These are phyloP conservation scores for Alectura lathami DNA, from an alignment of 2,113 vertebrate species.

Conservation along the genomic window DNA sequence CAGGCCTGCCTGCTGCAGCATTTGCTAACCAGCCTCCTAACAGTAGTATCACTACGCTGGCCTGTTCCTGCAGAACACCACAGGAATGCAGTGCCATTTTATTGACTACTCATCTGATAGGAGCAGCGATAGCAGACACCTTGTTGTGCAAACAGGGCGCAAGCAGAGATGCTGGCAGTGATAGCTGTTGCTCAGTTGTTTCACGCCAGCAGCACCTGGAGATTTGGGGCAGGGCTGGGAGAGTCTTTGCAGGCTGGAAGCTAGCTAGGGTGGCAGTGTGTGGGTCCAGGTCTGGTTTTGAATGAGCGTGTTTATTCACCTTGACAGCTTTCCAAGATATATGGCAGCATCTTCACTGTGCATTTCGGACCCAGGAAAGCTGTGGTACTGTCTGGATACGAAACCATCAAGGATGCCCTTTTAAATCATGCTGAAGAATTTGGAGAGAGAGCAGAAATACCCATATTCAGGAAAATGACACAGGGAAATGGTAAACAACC, in stretches of 20 bases:
- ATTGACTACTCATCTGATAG: slow-evolving; percentile 1
- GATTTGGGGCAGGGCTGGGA: neutral
- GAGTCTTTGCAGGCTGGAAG: neutral
- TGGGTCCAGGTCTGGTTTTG: neutral
- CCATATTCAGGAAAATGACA: slow-evolving; percentile 68
- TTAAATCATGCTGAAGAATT: slow-evolving; percentile 80
- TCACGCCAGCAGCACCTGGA: slow-evolving; percentile 15
- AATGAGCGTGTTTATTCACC: neutral
- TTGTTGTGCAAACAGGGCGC: slow-evolving; percentile 57
- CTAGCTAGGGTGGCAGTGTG: neutral
- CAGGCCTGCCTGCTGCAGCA: slow-evolving; percentile 27
- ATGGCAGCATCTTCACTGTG: slow-evolving; percentile 82
- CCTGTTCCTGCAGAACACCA: slow-evolving; percentile 56
- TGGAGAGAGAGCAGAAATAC: slow-evolving; percentile 76
- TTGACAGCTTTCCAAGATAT: slow-evolving; percentile 81
- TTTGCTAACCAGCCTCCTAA: neutral
- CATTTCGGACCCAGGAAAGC: slow-evolving; percentile 79
- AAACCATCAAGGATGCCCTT: slow-evolving; percentile 82
- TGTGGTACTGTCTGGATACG: slow-evolving; percentile 82
- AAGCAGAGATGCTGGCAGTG: slow-evolving; percentile 30
- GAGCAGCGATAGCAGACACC: slow-evolving; percentile 59
- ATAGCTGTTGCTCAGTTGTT: slow-evolving; percentile 10
- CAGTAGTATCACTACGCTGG: neutral
- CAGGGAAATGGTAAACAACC: slow-evolving; percentile 74
- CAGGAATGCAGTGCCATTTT: slow-evolving; percentile 32